Evolutionary conservation across 2,888 invertebrate genomes (phyloP).

Genomic region (Selenia dentaria): DNA sequence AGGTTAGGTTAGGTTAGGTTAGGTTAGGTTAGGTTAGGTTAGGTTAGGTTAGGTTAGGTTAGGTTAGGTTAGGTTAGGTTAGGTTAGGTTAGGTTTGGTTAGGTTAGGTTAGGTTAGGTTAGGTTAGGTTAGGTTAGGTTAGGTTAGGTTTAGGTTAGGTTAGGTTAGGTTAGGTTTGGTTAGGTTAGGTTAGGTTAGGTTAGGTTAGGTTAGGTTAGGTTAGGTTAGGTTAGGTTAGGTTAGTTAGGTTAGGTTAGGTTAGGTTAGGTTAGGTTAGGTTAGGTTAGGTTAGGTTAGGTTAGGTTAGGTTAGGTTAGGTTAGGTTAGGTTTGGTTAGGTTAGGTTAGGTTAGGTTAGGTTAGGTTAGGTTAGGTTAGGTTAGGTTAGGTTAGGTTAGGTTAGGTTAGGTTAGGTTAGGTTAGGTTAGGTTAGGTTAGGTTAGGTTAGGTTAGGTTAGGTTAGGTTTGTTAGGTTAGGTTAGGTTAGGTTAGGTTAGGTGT

Average conservation of each 20-base stretch:
- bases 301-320: conserved; percentile 26
- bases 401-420: conserved; percentile 35
- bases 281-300: conserved; percentile 27
- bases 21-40: conserved; percentile 21
- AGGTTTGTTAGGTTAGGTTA: conserved; percentile 31
- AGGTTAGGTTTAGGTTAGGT: conserved; percentile 24
- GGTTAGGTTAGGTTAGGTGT: conserved; percentile 32
- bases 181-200: conserved; percentile 20
- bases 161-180: conserved; percentile 21
- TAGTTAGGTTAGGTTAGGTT: conserved; percentile 28
- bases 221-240: conserved; percentile 20
- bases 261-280: conserved; percentile 29
- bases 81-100: conserved; percentile 22
- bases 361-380: conserved; percentile 32
- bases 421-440: conserved; percentile 25
- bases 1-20: conserved; percentile 26
- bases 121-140: conserved; percentile 23
- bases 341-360: conserved; percentile 34
- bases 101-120: conserved; percentile 20
- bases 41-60: conserved; percentile 4
- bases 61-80: conserved; percentile 17
- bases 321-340: conserved; percentile 20
- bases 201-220: conserved; percentile 16
- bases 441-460: conserved; percentile 35
- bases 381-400: conserved; percentile 29